phyloP scores from a whole-genome alignment of 2,888 invertebrate species.

The Eupeodes luniger region DNA sequence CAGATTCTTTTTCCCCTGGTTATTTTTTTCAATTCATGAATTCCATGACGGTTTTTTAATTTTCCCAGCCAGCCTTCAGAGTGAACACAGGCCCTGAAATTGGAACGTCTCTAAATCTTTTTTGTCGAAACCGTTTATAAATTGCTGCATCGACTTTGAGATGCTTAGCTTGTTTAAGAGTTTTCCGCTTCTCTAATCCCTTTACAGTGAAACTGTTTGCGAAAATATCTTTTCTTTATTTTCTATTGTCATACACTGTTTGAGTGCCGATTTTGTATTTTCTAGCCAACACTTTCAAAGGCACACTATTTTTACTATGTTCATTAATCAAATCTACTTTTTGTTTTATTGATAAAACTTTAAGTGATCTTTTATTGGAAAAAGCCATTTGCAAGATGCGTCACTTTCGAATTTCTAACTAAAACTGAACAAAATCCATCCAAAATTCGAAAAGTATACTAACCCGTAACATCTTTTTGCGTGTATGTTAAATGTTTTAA shows the following conservation, averaged over 20 bases:
- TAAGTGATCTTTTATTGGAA: neutral
- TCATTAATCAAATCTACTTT: neutral
- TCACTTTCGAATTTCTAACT: too few species aligned
- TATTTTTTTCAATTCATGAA: slow-evolving; percentile 26
- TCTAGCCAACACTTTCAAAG: slow-evolving; percentile 14
- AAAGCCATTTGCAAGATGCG: too few species aligned
- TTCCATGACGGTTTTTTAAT: neutral
- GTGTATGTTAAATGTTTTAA: too few species aligned
- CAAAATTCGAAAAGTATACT: too few species aligned
- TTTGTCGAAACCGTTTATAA: too few species aligned
- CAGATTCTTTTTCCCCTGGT: slow-evolving; percentile 21
- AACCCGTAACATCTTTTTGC: too few species aligned
- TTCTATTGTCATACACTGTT: slow-evolving; percentile 12
- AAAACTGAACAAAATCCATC: too few species aligned
- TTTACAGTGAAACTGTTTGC: neutral
- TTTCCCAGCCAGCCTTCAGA: too few species aligned
- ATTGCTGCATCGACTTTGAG: too few species aligned
- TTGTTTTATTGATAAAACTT: slow-evolving; percentile 8
- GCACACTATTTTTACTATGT: neutral
- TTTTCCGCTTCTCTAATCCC: slow-evolving; percentile 30
- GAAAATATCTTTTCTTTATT: slow-evolving; percentile 9
- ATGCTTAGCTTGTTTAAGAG: too few species aligned
- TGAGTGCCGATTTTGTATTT: neutral
- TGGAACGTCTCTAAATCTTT: too few species aligned
- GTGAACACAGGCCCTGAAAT: neutral